phyloP scores from a whole-genome alignment of 2,797 vertebrate genomes.

The Coracias cyanogaster region DNA sequence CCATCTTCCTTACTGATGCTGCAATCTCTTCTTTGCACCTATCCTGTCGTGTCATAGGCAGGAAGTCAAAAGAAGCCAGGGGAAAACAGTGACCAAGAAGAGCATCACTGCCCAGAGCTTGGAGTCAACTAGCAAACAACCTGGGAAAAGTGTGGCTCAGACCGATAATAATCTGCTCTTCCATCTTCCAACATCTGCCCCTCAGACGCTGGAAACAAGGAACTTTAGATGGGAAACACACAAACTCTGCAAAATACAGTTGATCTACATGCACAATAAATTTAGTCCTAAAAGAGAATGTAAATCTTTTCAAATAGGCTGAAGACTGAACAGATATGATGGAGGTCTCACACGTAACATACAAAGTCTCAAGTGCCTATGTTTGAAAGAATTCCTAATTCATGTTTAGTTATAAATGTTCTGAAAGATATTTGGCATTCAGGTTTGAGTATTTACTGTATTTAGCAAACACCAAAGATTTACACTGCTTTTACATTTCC shows the following conservation, averaged over 20 bases:
- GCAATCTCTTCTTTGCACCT: background rate
- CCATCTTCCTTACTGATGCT: background rate
- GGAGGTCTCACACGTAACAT: background rate
- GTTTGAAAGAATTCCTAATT: background rate
- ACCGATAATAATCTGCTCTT: background rate
- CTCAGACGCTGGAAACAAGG: background rate
- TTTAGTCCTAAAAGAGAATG: background rate
- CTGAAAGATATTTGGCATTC: background rate
- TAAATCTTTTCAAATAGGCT: background rate
- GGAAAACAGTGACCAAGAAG: background rate
- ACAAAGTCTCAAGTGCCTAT: background rate
- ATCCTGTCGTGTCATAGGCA: background rate
- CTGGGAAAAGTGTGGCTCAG: background rate
- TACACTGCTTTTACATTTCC: background rate
- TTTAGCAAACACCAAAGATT: conserved; percentile 28
- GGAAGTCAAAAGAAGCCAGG: background rate
- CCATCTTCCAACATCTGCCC: background rate
- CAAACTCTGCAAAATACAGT: background rate
- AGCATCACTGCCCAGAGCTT: background rate
- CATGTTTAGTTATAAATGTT: background rate
- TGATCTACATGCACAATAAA: background rate
- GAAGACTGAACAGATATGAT: background rate
- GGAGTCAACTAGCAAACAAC: background rate
- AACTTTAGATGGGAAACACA: background rate
- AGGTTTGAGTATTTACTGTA: background rate